Conservation (phyloP, 1,140 invertebrate species). For the Lamellibrachia luymesi region DNA sequence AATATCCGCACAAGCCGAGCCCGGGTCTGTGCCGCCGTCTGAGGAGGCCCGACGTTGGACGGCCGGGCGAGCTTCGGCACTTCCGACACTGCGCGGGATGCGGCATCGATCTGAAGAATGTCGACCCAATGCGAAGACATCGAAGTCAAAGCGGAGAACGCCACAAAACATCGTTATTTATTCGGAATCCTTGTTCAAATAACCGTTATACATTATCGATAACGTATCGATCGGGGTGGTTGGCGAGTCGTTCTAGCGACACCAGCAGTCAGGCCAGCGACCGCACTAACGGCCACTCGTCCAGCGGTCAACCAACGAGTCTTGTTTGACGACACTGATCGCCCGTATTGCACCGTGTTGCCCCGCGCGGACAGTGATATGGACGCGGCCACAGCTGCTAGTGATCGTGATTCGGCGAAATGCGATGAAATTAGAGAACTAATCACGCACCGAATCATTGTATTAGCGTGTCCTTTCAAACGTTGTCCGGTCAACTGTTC, state of each 20-base stretch:
- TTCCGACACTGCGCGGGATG: too few relatives aligned
- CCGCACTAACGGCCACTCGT: neutral
- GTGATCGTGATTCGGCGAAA: neutral
- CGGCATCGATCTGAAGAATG: neutral
- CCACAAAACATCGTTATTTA: neutral
- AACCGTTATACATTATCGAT: neutral
- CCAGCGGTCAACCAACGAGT: neutral
- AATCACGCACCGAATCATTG: neutral
- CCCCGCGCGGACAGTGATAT: neutral
- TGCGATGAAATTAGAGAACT: neutral
- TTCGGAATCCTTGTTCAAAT: conserved; percentile 1
- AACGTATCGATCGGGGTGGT: neutral
- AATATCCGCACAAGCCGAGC: too few relatives aligned
- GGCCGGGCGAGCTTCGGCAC: too few relatives aligned
- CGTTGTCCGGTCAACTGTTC: neutral
- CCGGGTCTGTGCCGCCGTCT: neutral
- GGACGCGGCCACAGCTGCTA: neutral
- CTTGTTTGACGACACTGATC: neutral
- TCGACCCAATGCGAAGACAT: neutral
- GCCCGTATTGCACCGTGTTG: neutral
- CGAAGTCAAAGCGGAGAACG: neutral
- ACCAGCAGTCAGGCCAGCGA: neutral
- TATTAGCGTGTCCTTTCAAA: neutral
- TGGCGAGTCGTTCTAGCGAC: neutral
- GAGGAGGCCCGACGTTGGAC: neutral